Conservation (phyloP, 2,113 vertebrate species). For the Polypterus bichir region DNA sequence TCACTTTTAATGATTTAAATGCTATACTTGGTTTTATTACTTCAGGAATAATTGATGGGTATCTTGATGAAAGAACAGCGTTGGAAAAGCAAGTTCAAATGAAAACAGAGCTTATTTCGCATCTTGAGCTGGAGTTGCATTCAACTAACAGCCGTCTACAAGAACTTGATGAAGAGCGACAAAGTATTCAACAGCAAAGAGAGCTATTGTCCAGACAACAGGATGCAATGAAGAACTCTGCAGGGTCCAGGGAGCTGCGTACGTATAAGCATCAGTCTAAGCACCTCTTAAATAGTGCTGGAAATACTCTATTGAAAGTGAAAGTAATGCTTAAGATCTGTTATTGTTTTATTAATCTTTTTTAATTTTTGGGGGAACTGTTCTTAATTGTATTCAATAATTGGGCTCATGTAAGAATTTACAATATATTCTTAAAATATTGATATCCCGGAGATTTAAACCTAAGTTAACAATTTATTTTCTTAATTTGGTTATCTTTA, state of each 20-base stretch:
- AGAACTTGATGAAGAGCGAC: slow-evolving; percentile 77
- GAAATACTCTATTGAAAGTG: no score
- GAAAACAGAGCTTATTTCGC: slow-evolving; percentile 51
- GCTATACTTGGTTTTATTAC: slow-evolving; percentile 4
- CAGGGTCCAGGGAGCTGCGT: slow-evolving; percentile 72
- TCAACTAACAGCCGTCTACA: slow-evolving; percentile 70
- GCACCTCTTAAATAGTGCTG: no score
- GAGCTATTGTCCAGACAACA: slow-evolving; percentile 78
- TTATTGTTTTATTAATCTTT: no score
- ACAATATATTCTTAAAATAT: no score
- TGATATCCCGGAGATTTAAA: no score
- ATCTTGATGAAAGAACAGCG: slow-evolving; percentile 71
- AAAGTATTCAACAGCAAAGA: slow-evolving; percentile 68
- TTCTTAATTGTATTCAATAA: no score
- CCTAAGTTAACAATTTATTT: no score
- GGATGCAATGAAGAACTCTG: slow-evolving; percentile 69
- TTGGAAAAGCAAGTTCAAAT: slow-evolving; percentile 73
- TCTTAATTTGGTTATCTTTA: no score
- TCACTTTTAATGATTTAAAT: slow-evolving; percentile 6
- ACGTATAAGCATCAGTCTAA: slow-evolving; percentile 42
- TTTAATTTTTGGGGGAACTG: no score
- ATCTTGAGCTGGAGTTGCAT: slow-evolving; percentile 57
- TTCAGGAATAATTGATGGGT: slow-evolving; percentile 80
- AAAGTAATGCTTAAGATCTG: no score
- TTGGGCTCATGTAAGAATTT: no score